Conservation (phyloP, 2,888 invertebrate genomes). For the Diarsia brunnea region DNA sequence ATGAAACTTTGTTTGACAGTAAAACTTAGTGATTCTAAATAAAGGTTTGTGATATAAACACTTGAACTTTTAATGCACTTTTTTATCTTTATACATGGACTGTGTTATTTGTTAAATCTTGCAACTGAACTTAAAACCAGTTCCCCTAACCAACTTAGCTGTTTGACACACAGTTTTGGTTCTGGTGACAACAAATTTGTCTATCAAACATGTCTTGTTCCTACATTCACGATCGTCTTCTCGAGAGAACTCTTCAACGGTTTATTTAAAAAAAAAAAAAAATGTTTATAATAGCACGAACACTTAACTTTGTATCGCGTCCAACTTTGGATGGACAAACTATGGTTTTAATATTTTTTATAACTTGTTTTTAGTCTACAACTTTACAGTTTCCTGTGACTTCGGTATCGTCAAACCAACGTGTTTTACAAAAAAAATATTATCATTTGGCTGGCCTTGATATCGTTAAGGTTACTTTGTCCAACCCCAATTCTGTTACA, state of each 20-base stretch:
- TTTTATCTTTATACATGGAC: neutral
- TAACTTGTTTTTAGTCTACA: too few relatives aligned
- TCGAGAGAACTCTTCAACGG: neutral
- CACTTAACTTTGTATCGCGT: too few relatives aligned
- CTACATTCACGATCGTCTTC: neutral
- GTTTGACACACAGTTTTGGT: neutral
- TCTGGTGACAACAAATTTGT: neutral
- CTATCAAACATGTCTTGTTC: neutral
- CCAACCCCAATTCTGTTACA: neutral
- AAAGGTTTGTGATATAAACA: neutral
- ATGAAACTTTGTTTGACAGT: neutral
- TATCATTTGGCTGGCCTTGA: neutral
- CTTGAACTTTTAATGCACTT: neutral
- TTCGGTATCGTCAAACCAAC: neutral
- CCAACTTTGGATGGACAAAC: too few relatives aligned
- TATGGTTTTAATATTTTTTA: too few relatives aligned
- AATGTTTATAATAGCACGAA: neutral
- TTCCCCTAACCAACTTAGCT: neutral
- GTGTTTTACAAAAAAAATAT: neutral
- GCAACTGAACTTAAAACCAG: neutral
- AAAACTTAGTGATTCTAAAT: neutral
- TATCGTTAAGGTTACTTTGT: neutral
- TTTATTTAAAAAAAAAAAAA: too few relatives aligned
- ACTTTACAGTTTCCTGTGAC: neutral
- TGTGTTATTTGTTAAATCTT: neutral